Percentiles rank a stretch among this genome's conserved stretches.
These are phyloP conservation scores for Apeira syringaria DNA, from an alignment of 2,888 invertebrate genomes.

Conservation along the genomic window DNA sequence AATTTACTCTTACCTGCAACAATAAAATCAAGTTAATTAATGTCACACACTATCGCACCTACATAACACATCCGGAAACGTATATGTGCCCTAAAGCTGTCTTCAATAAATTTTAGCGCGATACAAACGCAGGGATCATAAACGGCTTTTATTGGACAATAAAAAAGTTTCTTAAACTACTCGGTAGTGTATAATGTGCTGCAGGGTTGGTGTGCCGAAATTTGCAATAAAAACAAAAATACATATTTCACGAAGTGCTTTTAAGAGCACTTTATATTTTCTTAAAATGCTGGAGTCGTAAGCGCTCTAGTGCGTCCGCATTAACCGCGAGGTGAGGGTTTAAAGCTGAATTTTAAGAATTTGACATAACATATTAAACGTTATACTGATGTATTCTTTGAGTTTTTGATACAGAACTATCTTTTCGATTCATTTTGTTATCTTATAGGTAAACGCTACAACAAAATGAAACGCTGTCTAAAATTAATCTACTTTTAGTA, in stretches of 20 bases:
- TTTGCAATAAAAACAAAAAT: slow-evolving; percentile 13
- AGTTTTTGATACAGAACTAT: too few relatives aligned
- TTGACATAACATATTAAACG: too few relatives aligned
- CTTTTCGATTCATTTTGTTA: too few relatives aligned
- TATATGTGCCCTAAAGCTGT: slow-evolving; percentile 39
- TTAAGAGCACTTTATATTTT: slow-evolving; percentile 25
- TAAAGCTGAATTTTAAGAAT: too few relatives aligned
- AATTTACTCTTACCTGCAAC: slow-evolving; percentile 50
- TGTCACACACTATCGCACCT: slow-evolving; percentile 34
- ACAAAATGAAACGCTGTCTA: too few relatives aligned
- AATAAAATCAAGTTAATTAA: slow-evolving; percentile 49
- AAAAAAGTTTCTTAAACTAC: slow-evolving; percentile 50
- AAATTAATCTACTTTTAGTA: too few relatives aligned
- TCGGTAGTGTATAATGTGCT: slow-evolving; percentile 5
- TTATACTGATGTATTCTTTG: too few relatives aligned
- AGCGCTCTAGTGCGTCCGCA: slow-evolving; percentile 14
- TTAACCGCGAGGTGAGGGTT: slow-evolving; percentile 4
- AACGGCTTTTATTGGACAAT: slow-evolving; percentile 47
- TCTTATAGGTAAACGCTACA: too few relatives aligned
- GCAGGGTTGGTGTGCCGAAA: slow-evolving; percentile 16
- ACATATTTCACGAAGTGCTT: slow-evolving; percentile 19
- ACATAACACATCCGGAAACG: slow-evolving; percentile 37
- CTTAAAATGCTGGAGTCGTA: slow-evolving; percentile 18
- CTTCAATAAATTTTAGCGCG: slow-evolving; percentile 39
- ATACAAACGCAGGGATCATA: slow-evolving; percentile 39